Conservation (phyloP, 2,888 invertebrate genomes). For the Eucera pruinosa region DNA sequence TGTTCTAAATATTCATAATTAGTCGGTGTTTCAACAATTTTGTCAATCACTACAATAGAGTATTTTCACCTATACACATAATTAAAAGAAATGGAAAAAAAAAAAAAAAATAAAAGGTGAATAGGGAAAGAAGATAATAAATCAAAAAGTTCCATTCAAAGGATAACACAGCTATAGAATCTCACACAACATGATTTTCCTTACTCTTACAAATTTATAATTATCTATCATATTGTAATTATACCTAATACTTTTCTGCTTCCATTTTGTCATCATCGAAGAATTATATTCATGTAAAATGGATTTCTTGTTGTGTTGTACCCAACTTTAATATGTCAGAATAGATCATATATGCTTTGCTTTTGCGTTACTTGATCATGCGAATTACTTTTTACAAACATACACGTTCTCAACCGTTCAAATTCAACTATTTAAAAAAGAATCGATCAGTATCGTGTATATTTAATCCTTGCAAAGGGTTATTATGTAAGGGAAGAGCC, state of each 20-base stretch:
- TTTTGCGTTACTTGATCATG: conserved; percentile 5
- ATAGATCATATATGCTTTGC: conserved; percentile 4
- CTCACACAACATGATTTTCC: conserved; percentile 8
- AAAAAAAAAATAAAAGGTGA: conserved; percentile 10
- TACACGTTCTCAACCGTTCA: conserved; percentile 35
- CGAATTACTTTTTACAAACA: conserved; percentile 39
- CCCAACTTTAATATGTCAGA: conserved; percentile 15
- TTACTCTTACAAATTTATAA: conserved; percentile 44
- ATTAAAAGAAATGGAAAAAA: conserved; percentile 12
- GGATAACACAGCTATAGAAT: conserved; percentile 17
- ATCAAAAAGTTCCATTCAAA: conserved; percentile 22
- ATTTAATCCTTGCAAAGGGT: conserved; percentile 28
- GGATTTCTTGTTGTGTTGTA: conserved; percentile 19
- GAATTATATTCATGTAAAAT: conserved; percentile 28
- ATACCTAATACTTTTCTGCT: conserved; percentile 14
- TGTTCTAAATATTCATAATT: conserved; percentile 31
- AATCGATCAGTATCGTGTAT: conserved; percentile 52
- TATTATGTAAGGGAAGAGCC: too few relatives aligned
- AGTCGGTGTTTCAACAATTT: conserved; percentile 33
- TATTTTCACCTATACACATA: conserved; percentile 11
- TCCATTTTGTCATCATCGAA: conserved; percentile 27
- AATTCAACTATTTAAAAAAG: conserved; percentile 18
- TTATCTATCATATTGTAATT: conserved; percentile 20
- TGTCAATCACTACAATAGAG: conserved; percentile 22
- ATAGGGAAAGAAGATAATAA: not conserved